These are phyloP conservation scores for Mobula birostris DNA, from an alignment of 2,113 vertebrate genomes.

Conservation along the genomic window DNA sequence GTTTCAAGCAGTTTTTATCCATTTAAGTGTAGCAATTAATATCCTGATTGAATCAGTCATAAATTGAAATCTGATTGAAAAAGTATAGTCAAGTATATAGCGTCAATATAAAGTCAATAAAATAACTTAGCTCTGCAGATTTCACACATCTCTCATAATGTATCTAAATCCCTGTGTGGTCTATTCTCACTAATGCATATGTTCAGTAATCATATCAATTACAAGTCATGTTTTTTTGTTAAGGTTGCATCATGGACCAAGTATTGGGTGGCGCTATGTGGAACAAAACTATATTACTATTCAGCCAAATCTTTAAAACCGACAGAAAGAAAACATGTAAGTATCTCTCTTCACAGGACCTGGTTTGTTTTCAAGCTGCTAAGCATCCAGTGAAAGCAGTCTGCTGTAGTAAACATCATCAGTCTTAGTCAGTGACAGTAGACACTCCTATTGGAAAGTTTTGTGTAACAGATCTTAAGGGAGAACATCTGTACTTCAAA, in stretches of 20 bases:
- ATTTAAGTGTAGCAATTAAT: neutral
- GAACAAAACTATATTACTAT: constrained; percentile 88
- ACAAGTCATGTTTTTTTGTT: neutral
- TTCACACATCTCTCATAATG: neutral
- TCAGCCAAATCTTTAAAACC: constrained; percentile 96
- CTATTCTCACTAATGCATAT: neutral
- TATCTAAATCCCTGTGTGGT: neutral
- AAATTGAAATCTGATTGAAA: neutral
- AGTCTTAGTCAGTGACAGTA: neutral
- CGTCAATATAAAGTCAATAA: neutral
- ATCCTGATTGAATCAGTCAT: neutral
- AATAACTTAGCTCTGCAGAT: neutral
- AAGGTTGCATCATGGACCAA: constrained; percentile 97
- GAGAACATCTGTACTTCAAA: neutral
- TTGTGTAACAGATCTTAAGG: neutral
- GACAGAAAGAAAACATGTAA: constrained; percentile 93
- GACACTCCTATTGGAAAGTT: neutral
- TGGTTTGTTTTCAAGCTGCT: neutral
- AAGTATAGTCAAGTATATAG: neutral
- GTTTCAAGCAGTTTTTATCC: neutral
- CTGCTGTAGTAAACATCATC: neutral
- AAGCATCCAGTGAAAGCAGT: neutral
- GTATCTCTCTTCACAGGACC: constrained; percentile 45
- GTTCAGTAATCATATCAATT: neutral
- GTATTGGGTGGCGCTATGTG: constrained; percentile 91